A percentile compares a stretch with the other conserved stretches of the same genome.
Evolutionary conservation across 2,888 invertebrate species (phyloP).

Genomic region (Drosophila nigricruria): DNA sequence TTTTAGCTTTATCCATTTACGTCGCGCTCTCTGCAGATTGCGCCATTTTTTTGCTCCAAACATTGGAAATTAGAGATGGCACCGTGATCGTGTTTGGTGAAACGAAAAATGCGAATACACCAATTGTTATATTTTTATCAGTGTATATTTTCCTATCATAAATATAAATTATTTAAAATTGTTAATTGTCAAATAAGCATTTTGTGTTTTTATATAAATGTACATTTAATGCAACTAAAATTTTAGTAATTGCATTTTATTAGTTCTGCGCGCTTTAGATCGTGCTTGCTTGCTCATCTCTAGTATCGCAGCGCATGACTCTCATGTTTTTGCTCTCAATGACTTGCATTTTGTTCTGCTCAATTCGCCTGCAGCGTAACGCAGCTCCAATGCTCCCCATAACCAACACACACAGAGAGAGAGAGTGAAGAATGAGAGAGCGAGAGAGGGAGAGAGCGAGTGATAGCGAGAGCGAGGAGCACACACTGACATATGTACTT

Average conservation of each 20-base stretch:
- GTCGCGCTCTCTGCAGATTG: constrained; percentile 67
- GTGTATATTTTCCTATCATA: too few relatives aligned
- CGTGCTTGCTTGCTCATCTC: constrained; percentile 30
- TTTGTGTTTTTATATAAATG: not conserved
- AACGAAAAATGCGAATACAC: not conserved
- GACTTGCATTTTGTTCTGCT: constrained; percentile 76
- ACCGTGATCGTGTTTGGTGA: not conserved
- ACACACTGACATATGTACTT: constrained; percentile 44
- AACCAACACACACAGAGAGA: constrained; percentile 30
- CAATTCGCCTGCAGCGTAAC: constrained; percentile 73
- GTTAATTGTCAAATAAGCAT: not conserved
- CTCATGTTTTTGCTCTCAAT: constrained; percentile 76
- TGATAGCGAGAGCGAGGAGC: constrained; percentile 27
- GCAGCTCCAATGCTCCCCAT: constrained; percentile 70
- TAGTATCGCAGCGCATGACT: constrained; percentile 50
- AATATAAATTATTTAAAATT: not conserved
- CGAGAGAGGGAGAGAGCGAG: constrained; percentile 21
- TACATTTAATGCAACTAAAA: not conserved
- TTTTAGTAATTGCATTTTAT: not conserved
- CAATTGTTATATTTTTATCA: not conserved
- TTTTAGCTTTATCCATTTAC: constrained; percentile 71
- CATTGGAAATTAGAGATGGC: constrained; percentile 44
- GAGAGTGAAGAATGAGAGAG: constrained; percentile 6
- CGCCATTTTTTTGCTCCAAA: constrained; percentile 70
- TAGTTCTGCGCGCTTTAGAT: constrained; percentile 1